phyloP scores from a whole-genome alignment of 2,888 invertebrate species.

The Drosophila ustulata region DNA sequence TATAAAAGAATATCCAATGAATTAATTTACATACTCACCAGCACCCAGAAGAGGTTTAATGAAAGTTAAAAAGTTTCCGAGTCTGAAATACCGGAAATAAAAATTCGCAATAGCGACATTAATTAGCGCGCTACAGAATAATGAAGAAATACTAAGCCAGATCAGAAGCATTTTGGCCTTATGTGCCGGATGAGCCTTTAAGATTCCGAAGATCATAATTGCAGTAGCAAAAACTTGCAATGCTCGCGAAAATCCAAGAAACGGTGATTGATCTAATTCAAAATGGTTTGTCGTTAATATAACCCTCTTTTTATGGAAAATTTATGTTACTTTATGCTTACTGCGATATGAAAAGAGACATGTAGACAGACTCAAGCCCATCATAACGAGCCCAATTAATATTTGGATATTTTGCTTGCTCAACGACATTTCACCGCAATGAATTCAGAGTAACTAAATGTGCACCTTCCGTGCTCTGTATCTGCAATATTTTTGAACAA shows the following conservation, averaged over 20 bases:
- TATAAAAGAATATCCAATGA: too few species aligned
- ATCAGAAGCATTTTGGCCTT: constrained; percentile 7
- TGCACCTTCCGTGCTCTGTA: neutral
- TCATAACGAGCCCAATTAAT: constrained; percentile 5
- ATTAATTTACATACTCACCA: constrained; percentile 13
- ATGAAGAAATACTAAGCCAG: constrained; percentile 6
- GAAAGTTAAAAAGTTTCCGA: neutral
- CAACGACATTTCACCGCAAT: constrained; percentile 17
- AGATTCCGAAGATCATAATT: constrained; percentile 2
- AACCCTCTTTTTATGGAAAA: neutral
- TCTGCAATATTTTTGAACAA: neutral
- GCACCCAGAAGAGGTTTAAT: neutral
- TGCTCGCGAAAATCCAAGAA: neutral
- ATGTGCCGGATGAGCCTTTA: constrained; percentile 13
- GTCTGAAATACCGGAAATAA: neutral
- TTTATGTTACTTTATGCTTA: neutral
- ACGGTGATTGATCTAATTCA: neutral
- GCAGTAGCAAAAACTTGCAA: constrained; percentile 1
- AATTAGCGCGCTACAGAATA: constrained; percentile 1
- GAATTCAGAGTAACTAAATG: constrained; percentile 12
- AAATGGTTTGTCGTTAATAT: neutral
- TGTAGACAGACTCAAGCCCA: constrained; percentile 8
- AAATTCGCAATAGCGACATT: neutral
- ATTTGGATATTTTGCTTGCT: constrained; percentile 9
- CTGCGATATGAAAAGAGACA: neutral